These are phyloP conservation scores for Oscarella lobularis DNA, from an alignment of 37 sponge, comb jelly and placozoan species.

Conservation along the genomic window DNA sequence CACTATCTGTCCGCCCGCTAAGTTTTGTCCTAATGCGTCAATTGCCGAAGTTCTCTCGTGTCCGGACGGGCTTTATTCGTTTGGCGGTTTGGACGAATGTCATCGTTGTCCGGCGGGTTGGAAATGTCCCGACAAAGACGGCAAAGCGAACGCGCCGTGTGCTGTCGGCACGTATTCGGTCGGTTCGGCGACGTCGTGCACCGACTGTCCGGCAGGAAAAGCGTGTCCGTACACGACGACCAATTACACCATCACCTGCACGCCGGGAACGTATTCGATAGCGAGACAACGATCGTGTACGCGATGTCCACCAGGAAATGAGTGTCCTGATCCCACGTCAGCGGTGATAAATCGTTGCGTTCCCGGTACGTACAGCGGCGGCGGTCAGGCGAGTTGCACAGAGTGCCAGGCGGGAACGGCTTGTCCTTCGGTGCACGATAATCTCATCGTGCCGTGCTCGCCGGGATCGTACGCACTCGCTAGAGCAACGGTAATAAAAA, in stretches of 20 bases:
- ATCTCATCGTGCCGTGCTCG: neutral
- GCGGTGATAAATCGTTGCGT: neutral
- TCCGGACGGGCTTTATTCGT: conserved; percentile 8
- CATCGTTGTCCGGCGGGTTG: conserved; percentile 4
- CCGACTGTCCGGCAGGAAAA: neutral
- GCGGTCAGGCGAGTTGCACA: conserved; percentile 19
- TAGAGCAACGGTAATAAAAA: neutral
- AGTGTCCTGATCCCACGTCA: neutral
- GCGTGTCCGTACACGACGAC: neutral
- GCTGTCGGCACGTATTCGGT: neutral
- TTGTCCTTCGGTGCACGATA: neutral
- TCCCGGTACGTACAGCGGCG: conserved; percentile 4
- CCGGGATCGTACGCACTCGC: neutral
- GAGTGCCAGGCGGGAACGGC: conserved; percentile 20
- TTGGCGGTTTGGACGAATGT: neutral
- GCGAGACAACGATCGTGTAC: neutral
- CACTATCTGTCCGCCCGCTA: conserved; percentile 11
- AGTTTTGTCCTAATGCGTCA: conserved; percentile 12
- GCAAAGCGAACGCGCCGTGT: neutral
- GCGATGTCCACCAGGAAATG: conserved; percentile 1
- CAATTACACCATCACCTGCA: neutral
- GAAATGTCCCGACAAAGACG: conserved; percentile 5
- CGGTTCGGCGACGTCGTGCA: neutral
- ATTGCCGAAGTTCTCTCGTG: conserved; percentile 5
- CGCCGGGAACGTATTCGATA: neutral